Evolutionary conservation across 2,113 vertebrate genomes (phyloP).

Genomic region (Camelus dromedarius): DNA sequence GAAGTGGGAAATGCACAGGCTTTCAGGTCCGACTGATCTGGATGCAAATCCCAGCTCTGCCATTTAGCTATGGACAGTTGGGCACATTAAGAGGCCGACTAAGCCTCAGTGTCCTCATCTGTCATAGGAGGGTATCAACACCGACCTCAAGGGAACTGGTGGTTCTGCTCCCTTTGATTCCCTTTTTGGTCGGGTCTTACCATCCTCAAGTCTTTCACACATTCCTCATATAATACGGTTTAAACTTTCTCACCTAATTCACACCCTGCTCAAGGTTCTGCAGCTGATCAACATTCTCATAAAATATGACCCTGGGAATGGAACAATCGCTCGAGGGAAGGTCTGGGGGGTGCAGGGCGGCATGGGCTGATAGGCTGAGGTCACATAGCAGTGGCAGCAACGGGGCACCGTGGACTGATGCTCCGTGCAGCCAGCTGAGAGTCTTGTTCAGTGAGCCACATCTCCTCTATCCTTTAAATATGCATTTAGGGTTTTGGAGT

Average conservation of each 20-base stretch:
- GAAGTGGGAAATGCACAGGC: background rate
- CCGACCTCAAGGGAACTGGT: background rate
- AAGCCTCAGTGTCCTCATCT: background rate
- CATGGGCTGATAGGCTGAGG: no score
- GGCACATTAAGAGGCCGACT: background rate
- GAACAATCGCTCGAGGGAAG: background rate
- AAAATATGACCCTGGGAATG: background rate
- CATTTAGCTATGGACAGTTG: background rate
- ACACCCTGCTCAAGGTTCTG: background rate
- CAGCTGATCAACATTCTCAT: background rate
- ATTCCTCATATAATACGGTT: background rate
- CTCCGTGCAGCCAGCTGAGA: background rate
- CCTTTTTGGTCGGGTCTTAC: background rate
- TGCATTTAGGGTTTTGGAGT: background rate
- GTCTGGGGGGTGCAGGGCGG: background rate
- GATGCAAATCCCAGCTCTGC: background rate
- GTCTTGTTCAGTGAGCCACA: background rate
- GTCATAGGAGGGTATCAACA: background rate
- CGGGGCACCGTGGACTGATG: accelerated
- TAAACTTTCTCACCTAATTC: background rate
- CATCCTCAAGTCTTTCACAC: background rate
- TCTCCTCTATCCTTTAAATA: background rate
- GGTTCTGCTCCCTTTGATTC: background rate
- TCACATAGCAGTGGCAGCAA: background rate
- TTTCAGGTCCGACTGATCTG: background rate